These are phyloP conservation scores for Drosophila barbarae DNA, from an alignment of 2,888 invertebrate genomes.

Conservation along the genomic window DNA sequence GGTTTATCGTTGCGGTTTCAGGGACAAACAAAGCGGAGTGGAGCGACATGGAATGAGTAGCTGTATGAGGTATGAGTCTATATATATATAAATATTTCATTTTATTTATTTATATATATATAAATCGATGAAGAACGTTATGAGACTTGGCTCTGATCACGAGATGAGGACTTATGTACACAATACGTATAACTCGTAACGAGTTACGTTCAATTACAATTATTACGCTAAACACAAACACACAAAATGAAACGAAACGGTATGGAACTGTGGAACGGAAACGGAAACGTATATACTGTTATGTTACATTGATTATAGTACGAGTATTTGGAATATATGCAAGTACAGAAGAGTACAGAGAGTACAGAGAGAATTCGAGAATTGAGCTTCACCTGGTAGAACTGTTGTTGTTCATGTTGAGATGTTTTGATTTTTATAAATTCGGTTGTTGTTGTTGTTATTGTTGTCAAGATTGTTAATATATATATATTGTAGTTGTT, in stretches of 20 bases:
- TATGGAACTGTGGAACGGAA: conserved; percentile 45
- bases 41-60: conserved; percentile 18
- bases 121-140: conserved; percentile 14
- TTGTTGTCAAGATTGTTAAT: conserved; percentile 29
- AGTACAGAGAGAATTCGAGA: conserved; percentile 56
- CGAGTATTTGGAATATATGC: conserved; percentile 26
- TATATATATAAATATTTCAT: not conserved
- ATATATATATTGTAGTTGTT: conserved; percentile 7
- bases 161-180: conserved; percentile 25
- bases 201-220: conserved; percentile 10
- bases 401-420: conserved; percentile 68
- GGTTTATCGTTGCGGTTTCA: conserved; percentile 36
- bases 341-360: conserved; percentile 50
- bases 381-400: conserved; percentile 77
- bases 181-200: not conserved
- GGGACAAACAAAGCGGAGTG: conserved; percentile 7
- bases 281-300: conserved; percentile 22
- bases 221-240: conserved; percentile 29
- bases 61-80: not conserved
- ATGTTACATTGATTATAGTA: conserved; percentile 33
- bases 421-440: conserved; percentile 25
- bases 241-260: conserved; percentile 35
- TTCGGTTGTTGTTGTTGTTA: conserved; percentile 49
- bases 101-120: not conserved
- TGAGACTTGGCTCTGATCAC: not conserved